phyloP scores from a whole-genome alignment of 2,113 vertebrate species.

The Cyanistes caeruleus region DNA sequence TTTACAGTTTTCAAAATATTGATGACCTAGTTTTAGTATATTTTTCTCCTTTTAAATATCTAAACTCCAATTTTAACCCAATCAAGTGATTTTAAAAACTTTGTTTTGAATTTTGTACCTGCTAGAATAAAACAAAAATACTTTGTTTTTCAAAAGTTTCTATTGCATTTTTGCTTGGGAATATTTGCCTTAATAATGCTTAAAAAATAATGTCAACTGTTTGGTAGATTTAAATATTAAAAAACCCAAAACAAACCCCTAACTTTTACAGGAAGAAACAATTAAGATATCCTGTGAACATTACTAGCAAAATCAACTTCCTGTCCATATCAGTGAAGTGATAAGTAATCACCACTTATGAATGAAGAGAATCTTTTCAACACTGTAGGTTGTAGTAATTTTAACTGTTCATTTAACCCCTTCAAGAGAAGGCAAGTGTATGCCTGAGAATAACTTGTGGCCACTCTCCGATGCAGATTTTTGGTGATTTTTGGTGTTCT shows the following conservation, averaged over 20 bases:
- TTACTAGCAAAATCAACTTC: not conserved
- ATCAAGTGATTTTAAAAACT: not conserved
- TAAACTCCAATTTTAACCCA: not conserved
- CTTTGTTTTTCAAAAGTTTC: not conserved
- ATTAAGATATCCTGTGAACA: not conserved
- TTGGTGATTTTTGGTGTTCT: no score
- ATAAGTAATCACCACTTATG: not conserved
- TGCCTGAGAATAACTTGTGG: not conserved
- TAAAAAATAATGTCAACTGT: not conserved
- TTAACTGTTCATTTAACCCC: not conserved
- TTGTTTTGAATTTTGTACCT: not conserved
- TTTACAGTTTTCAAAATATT: not conserved
- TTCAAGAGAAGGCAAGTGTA: not conserved
- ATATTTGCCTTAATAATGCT: not conserved
- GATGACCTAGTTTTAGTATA: not conserved
- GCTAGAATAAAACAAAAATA: not conserved
- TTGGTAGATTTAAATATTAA: not conserved
- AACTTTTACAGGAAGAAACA: not conserved
- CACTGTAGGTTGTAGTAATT: not conserved
- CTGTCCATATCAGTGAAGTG: not conserved
- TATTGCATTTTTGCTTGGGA: not conserved
- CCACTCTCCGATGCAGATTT: fast-evolving
- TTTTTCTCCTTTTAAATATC: not conserved
- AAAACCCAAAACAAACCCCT: not conserved
- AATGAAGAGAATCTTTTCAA: not conserved